Base-by-base conservation (phyloP, 2,113 vertebrate genomes). In the Otocyon megalotis region DNA sequence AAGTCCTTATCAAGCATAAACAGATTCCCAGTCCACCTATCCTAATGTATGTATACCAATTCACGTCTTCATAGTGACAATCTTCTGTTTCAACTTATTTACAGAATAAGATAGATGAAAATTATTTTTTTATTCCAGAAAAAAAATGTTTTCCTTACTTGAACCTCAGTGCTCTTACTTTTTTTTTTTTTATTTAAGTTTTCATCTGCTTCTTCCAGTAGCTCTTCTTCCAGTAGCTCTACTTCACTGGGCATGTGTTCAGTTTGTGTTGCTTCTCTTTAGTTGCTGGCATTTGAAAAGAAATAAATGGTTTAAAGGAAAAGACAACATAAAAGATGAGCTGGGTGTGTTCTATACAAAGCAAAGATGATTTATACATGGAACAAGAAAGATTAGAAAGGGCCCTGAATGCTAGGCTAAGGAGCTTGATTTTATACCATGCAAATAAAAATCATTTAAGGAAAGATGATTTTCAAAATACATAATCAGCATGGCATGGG, bases 391-490 rank as follows among this genome's bases (percentile, higher is more conserved):
- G 20, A 88, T 80, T 74, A 54, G 22, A 91, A 88, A 91, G n/a
- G 7, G 5, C n/a, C 24, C 90, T 67, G 37, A n/a, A 22, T 91
- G 32, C 14, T 63, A 62, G 12, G 17, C 32, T 81, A 80, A 74
- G 56, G 48, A 79, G 13, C 26, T 93, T 83, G 8, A 58, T 91
- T 96, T 80, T 88, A 91, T 91, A 96, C 22, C 28, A 72, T 82
- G 43, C 35, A 88, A 88, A 86, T 74, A 87, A 62, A 43, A 97
- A 62, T 12, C 4, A 54, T 82, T 90, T 62, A 82, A 77, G 32
- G 28, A 77, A 43, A 32, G 35, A 6, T 22, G 30, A 91, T 77
- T 88, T 91, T 97, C 50, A 95, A 88, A 85, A 88, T 88, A n/a
- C 80, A 67, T 50, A 90, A 76, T 2, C 35, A 86, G 19, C 24